Evolutionary conservation across 2,113 vertebrate genomes (phyloP).

Genomic region (Thalassoma bifasciatum): DNA sequence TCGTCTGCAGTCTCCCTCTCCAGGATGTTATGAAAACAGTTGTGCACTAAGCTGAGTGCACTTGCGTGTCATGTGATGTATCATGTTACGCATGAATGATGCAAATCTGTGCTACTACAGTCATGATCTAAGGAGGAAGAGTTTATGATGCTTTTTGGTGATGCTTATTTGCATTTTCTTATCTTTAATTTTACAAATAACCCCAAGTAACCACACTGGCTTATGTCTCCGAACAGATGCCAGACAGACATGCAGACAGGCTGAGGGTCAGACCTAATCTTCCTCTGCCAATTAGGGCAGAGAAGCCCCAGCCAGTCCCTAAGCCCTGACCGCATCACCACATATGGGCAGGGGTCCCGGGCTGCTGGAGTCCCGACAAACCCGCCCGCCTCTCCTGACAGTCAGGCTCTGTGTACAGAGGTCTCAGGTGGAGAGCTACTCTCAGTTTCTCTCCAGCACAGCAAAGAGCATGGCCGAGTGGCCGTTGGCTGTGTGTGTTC

Average conservation of each 20-base stretch:
- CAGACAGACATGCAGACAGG: conserved; percentile 28
- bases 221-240: conserved; percentile 35
- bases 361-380: conserved; percentile 43
- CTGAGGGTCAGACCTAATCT: conserved; percentile 48
- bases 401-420: conserved; percentile 60
- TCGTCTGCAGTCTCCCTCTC: conserved; percentile 61
- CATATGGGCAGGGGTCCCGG: conserved; percentile 63
- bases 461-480: conserved; percentile 55
- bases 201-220: not conserved
- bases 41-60: conserved; percentile 3
- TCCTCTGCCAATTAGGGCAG: conserved; percentile 59
- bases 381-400: conserved; percentile 52
- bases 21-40: conserved; percentile 68
- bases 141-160: not conserved
- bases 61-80: conserved; percentile 35
- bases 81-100: not conserved
- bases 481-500: conserved; percentile 63
- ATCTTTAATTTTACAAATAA: conserved; percentile 1
- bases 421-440: conserved; percentile 64
- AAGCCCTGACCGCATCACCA: conserved; percentile 56
- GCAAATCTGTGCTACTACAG: conserved; percentile 1
- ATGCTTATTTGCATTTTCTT: not conserved
- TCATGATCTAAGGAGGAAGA: not conserved
- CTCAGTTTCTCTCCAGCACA: conserved; percentile 47
- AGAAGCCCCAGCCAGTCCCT: conserved; percentile 39